A percentile compares a stretch with the other conserved stretches of the same genome.
Conservation (phyloP, 1,140 invertebrate genomes). For the Neomicropteryx cornuta region DNA sequence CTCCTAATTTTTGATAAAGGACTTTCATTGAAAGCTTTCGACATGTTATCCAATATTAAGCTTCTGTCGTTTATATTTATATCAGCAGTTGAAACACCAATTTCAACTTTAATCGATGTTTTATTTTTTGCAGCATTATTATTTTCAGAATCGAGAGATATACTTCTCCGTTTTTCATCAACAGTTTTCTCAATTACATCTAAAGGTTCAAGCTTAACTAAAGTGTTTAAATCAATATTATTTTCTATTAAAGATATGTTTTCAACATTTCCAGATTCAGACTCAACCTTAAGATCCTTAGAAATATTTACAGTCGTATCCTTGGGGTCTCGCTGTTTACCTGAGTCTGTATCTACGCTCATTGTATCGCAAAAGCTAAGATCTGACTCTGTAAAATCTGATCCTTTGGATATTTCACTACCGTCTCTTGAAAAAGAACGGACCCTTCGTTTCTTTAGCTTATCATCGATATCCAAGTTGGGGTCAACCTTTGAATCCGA, state of each 20-base stretch:
- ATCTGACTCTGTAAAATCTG: slow-evolving; percentile 47
- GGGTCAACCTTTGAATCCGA: slow-evolving; percentile 31
- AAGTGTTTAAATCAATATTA: no score
- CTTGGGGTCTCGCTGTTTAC: neutral
- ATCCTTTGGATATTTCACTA: slow-evolving; percentile 42
- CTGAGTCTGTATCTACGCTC: slow-evolving; percentile 28
- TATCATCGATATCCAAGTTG: slow-evolving; percentile 28
- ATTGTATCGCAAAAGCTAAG: slow-evolving; percentile 46
- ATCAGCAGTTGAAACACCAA: no score
- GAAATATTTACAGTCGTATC: slow-evolving; percentile 21
- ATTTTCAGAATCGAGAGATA: slow-evolving; percentile 11
- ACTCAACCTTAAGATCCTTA: no score
- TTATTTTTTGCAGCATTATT: slow-evolving; percentile 20
- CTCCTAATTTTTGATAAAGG: slow-evolving; percentile 9
- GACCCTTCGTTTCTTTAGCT: slow-evolving; percentile 40
- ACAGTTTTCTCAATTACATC: no score
- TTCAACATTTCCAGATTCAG: no score
- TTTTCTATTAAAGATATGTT: no score
- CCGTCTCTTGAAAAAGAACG: slow-evolving; percentile 44
- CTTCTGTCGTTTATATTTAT: slow-evolving; percentile 31
- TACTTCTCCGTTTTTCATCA: no score
- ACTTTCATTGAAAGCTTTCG: slow-evolving; percentile 30
- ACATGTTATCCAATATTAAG: slow-evolving; percentile 31
- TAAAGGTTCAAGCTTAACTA: no score
- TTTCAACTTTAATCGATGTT: no score